A percentile compares a stretch with the other conserved stretches of the same genome.
Evolutionary conservation across 2,797 vertebrate genomes (phyloP).

Genomic region (Spheniscus humboldti): DNA sequence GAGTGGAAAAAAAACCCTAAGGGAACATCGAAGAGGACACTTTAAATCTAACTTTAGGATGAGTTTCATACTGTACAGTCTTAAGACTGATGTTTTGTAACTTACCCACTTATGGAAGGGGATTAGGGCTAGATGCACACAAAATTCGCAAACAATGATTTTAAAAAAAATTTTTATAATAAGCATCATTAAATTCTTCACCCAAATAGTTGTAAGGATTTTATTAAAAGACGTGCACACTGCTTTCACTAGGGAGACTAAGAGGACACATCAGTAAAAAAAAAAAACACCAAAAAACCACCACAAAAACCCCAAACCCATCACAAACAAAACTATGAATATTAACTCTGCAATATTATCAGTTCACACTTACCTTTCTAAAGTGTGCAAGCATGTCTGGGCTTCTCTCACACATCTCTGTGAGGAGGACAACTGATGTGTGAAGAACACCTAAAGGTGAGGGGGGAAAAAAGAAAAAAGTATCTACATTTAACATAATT

Average conservation of each 20-base stretch:
- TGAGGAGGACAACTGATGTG: constrained; percentile 97
- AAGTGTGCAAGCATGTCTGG: constrained; percentile 99
- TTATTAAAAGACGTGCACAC: neutral
- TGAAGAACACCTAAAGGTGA: constrained; percentile 90
- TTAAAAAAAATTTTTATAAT: neutral
- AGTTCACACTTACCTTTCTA: constrained; percentile 86
- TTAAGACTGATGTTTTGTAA: neutral
- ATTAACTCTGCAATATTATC: neutral
- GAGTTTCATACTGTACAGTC: neutral
- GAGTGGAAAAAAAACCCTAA: neutral
- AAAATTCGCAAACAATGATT: neutral
- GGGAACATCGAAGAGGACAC: neutral
- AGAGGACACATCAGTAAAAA: neutral
- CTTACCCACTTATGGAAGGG: neutral
- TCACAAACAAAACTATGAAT: neutral
- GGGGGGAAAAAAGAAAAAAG: neutral
- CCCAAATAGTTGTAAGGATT: neutral
- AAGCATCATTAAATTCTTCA: neutral
- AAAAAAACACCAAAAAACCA: too few relatives aligned
- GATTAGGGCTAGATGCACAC: neutral
- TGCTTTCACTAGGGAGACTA: neutral
- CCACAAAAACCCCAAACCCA: neutral
- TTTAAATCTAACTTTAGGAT: neutral
- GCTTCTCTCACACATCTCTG: constrained; percentile 99
- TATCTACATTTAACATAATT: neutral